Conservation (phyloP, 2,113 vertebrate species). For the Gnathonemus echidnorhynchus region DNA sequence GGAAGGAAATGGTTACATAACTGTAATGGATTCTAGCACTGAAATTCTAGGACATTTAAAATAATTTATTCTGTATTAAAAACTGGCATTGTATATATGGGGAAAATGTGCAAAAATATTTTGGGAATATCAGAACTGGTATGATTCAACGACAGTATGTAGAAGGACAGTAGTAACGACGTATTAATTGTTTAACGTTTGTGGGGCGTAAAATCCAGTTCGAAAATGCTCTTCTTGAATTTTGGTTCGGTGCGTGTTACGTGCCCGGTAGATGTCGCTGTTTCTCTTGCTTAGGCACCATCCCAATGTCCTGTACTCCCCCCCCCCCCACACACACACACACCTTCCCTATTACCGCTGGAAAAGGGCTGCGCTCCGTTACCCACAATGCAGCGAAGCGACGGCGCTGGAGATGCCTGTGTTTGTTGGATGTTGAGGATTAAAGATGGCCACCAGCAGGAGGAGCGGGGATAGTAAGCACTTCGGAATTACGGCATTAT, state of each 20-base stretch:
- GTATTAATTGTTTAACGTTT: not conserved
- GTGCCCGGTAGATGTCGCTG: conserved; percentile 31
- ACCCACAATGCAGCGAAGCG: conserved; percentile 31
- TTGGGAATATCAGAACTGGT: not conserved
- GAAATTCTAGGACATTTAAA: not conserved
- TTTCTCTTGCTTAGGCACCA: conserved; percentile 15
- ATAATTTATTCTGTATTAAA: not conserved
- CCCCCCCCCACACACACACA: not conserved
- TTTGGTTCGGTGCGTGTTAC: not conserved
- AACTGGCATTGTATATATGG: not conserved
- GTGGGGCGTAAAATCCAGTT: not conserved
- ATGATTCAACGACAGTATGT: not conserved
- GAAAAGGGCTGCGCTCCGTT: conserved; percentile 11
- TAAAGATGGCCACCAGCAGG: conserved; percentile 48
- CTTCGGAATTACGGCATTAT: conserved; percentile 24
- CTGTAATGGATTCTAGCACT: not conserved
- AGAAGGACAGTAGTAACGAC: not conserved
- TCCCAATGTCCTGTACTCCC: not conserved
- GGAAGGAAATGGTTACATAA: not conserved
- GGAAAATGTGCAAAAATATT: not conserved
- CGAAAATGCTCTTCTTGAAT: not conserved
- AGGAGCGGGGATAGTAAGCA: conserved; percentile 25
- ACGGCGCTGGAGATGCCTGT: conserved; percentile 30
- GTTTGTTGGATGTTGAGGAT: conserved; percentile 47
- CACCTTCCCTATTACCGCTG: not conserved